Base-by-base conservation (phyloP, 2,888 invertebrate species). In the Minunthozetes semirufus region DNA sequence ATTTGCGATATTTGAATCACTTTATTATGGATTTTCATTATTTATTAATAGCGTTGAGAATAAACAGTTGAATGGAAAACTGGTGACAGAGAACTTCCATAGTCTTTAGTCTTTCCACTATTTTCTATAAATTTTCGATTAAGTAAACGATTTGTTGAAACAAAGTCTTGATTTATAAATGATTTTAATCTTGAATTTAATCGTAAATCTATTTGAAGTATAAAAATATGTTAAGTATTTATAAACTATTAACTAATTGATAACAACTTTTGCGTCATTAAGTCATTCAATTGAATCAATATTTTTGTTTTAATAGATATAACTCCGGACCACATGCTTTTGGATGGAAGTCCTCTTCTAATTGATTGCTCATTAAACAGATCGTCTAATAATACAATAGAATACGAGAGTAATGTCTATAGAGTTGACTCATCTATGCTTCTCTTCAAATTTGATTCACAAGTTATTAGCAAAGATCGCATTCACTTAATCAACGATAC, bases 401-500 rank as follows among this genome's bases (percentile, higher is more conserved):
- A 38, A 46, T 68, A 68, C 22, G 42, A 68, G 11, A 19, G 46
- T 1, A 2, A 38, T 0, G 13, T 68, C 19, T 68, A 68, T 22
- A 1, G 19, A 22, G 72, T 72, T n/a, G 27, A 72, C 17, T 72
- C 72, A 0, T 72, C 72, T 22, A 50, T 50, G 56, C 1, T 72
- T 38, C 2, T 27, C 9, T 50, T 72, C 27, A 72, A 56, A 50
- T 72, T 72, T 13, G 25, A 72, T 1, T 46, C n/a, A 0, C 3
- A 48, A 22, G 50, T 22, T 19, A 33, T 33, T 33, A 3, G 46
- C 8, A 25, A 50, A 13, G 72, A 72, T 25, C 13, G 25, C 1
- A 48, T 72, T n/a, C 33, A 72, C n/a, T 19, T 71, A 8, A 38
- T 77, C 6, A 72, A 76, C 63, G 19, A 59, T 48, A 70, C 53